Conservation (phyloP, 2,797 vertebrate genomes). For the Euphonia xanthogaster region DNA sequence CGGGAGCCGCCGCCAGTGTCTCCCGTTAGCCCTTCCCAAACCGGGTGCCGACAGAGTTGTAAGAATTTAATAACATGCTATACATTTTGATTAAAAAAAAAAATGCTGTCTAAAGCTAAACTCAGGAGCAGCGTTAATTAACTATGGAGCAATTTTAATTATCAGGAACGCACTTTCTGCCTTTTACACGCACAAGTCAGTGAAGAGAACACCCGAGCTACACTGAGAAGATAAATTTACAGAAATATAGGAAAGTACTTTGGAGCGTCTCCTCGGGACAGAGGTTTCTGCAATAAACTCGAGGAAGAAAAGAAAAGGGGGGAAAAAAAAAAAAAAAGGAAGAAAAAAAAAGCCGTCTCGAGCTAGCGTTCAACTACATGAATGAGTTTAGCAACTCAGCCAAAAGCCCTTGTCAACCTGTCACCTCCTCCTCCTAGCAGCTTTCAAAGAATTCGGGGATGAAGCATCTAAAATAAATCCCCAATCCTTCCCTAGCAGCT, state of each 20-base stretch:
- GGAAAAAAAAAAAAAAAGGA: too few species aligned
- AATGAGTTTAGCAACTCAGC: neutral
- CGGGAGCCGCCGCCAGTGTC: neutral
- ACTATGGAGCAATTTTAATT: neutral
- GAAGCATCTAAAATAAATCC: neutral
- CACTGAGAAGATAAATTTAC: neutral
- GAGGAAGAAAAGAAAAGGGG: neutral
- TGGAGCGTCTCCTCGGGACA: neutral
- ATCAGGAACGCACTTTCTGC: neutral
- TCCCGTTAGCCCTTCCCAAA: neutral
- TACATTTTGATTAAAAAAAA: neutral
- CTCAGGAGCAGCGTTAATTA: neutral
- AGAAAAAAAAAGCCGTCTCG: neutral
- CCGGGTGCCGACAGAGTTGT: neutral
- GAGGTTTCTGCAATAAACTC: neutral
- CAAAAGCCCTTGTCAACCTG: neutral
- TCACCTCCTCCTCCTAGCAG: neutral
- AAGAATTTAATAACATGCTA: slow-evolving; percentile 31
- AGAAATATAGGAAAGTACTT: neutral
- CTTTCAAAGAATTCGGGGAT: neutral
- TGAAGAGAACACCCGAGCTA: neutral
- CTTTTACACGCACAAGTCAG: neutral
- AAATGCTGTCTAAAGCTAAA: neutral
- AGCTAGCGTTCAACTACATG: neutral
- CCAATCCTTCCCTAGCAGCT: neutral